Base-by-base conservation (phyloP, 1,140 invertebrate genomes). In the Acromyrmex heyeri region DNA sequence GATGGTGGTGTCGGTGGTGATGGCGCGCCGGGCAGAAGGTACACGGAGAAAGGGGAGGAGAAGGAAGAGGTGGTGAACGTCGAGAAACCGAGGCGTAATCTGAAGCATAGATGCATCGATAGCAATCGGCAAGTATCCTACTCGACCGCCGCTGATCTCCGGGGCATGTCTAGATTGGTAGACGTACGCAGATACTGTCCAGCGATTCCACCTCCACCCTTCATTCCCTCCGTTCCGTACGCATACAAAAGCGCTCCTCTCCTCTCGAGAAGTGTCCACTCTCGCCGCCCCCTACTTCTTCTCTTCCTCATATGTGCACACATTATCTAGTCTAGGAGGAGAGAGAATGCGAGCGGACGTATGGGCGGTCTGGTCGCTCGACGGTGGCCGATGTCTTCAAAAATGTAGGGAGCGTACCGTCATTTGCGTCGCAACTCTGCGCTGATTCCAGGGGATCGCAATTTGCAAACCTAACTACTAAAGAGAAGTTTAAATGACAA, bases 341-440 rank as follows among this genome's bases (percentile, higher is more conserved):
- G 90, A 86, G 90, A 86, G 91, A 93, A 92, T 88, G 91, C 91
- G 89, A 93, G 86, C 91, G 91, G 90, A 92, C 91, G 93, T 85
- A 93, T 92, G 92, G 92, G 91, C 93, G 94, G 91, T 91, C 90
- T 89, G 83, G 78, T 86, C 87, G 87, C 50, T 76, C 79, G 81
- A 73, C 82, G 85, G 83, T 91, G 87, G 73, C 73, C 90, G 91
- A 85, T 89, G 90, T 93, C 92, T 92, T 94, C 90, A 93, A 94
- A 95, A 95, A 94, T 94, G 88, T 86, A 72, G 90, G 91, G 93
- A 94, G 92, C 89, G 91, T 92, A 93, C 91, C 91, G 90, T 92
- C 90, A 91, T 85, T 85, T 69, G 82, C 85, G 61, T 61, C 27
- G 50, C 65, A 61, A 67, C 86, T 77, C 57, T 27, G 27, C 48